Evolutionary conservation across 2,113 vertebrate genomes (phyloP).

Genomic region (Laticauda colubrina): DNA sequence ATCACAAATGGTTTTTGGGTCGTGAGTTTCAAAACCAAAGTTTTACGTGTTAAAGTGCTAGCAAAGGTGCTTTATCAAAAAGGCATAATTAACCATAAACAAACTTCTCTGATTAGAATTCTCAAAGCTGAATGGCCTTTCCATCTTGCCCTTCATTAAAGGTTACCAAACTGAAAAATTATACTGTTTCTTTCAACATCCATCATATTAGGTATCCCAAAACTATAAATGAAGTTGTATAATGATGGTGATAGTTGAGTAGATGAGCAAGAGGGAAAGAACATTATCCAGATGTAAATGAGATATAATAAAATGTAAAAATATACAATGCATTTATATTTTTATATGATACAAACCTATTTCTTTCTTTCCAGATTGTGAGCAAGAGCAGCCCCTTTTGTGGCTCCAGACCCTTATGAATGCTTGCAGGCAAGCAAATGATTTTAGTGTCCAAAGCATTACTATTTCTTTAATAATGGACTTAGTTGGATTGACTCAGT

Average conservation of each 20-base stretch:
- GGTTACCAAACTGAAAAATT: neutral
- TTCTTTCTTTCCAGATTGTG: slow-evolving; percentile 75
- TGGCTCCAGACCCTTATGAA: slow-evolving; percentile 97
- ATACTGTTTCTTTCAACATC: neutral
- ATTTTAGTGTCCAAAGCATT: slow-evolving; percentile 88
- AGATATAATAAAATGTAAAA: neutral
- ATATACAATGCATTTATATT: neutral
- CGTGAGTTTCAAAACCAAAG: neutral
- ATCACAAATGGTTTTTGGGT: neutral
- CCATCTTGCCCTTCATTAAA: neutral
- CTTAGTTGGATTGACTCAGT: slow-evolving; percentile 91
- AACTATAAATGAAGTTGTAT: neutral
- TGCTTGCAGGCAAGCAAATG: slow-evolving; percentile 82
- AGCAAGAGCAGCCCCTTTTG: slow-evolving; percentile 80
- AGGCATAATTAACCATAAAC: neutral
- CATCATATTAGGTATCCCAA: neutral
- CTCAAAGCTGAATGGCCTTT: no score
- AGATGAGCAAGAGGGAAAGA: neutral
- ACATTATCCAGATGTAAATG: neutral
- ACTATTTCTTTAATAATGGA: slow-evolving; percentile 96
- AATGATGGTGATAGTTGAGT: neutral
- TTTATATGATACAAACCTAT: neutral
- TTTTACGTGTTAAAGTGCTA: neutral
- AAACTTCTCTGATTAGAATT: neutral
- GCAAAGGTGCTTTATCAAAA: neutral